phyloP scores from a whole-genome alignment of 2,797 vertebrate species.

The Xenops minutus region DNA sequence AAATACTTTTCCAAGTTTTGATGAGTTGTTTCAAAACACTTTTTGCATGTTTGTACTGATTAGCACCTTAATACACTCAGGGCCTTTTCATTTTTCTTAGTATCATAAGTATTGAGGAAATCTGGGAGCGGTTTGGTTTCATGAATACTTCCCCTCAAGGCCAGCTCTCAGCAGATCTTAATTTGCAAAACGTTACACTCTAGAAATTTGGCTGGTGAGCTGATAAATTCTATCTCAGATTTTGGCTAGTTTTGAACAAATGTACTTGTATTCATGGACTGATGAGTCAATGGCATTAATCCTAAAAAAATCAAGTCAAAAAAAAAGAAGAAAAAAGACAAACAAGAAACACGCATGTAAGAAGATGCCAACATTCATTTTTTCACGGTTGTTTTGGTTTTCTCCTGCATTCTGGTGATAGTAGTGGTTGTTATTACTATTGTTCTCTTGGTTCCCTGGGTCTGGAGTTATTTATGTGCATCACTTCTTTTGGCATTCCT shows the following conservation, averaged over 20 bases:
- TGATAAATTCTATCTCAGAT: background rate
- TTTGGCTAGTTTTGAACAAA: background rate
- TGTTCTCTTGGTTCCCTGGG: background rate
- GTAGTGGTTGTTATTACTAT: rapidly evolving
- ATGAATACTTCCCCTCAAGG: background rate
- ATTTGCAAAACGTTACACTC: background rate
- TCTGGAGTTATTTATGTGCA: background rate
- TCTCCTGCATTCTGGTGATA: background rate
- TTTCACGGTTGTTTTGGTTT: rapidly evolving
- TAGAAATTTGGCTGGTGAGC: background rate
- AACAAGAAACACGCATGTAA: background rate
- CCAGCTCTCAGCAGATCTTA: background rate
- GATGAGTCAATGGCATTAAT: background rate
- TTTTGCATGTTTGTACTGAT: background rate
- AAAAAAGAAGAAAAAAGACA: background rate
- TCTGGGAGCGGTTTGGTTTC: background rate
- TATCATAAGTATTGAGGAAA: background rate
- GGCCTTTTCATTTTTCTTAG: background rate
- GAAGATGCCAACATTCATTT: background rate
- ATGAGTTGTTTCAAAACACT: background rate
- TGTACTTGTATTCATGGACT: background rate
- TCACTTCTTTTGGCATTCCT: background rate
- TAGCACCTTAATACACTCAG: background rate
- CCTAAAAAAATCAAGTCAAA: background rate
- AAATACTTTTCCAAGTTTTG: background rate